phyloP scores from a whole-genome alignment of 2,888 invertebrate species.

The Parapristionchus giblindavisi region DNA sequence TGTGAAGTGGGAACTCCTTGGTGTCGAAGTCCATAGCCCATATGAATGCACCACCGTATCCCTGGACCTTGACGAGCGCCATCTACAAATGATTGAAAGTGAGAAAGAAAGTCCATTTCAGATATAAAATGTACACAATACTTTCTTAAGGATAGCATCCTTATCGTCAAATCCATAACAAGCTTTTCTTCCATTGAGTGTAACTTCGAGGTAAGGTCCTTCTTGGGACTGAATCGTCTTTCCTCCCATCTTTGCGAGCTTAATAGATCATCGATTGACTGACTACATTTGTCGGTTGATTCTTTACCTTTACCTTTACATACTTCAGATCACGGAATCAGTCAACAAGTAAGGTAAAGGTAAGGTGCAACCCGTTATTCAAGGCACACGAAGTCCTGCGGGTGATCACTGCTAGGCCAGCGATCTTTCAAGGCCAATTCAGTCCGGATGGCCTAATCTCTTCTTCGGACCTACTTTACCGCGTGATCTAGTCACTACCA shows the following conservation, averaged over 20 bases:
- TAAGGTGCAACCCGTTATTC: too few species aligned
- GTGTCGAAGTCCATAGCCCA: slow-evolving; percentile 43
- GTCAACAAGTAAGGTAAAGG: too few species aligned
- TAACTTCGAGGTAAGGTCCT: slow-evolving; percentile 14
- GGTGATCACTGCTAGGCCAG: too few species aligned
- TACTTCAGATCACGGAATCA: too few species aligned
- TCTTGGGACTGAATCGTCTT: not conserved
- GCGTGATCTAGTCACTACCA: too few species aligned
- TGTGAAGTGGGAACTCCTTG: slow-evolving; percentile 24
- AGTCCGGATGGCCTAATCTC: too few species aligned
- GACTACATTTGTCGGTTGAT: too few species aligned
- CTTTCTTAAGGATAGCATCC: slow-evolving; percentile 25
- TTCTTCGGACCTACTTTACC: too few species aligned
- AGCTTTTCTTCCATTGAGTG: slow-evolving; percentile 22
- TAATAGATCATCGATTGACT: too few species aligned
- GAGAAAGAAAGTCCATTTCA: not conserved
- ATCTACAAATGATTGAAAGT: slow-evolving; percentile 38
- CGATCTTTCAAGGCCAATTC: too few species aligned
- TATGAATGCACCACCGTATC: slow-evolving; percentile 41
- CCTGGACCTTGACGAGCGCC: slow-evolving; percentile 36
- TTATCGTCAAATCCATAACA: slow-evolving; percentile 30
- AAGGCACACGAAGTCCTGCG: too few species aligned
- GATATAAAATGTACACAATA: not conserved
- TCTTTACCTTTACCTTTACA: too few species aligned
- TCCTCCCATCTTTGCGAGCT: slow-evolving; percentile 25